phyloP scores from a whole-genome alignment of 2,888 invertebrate genomes.

The Torymus aiolomorphi region DNA sequence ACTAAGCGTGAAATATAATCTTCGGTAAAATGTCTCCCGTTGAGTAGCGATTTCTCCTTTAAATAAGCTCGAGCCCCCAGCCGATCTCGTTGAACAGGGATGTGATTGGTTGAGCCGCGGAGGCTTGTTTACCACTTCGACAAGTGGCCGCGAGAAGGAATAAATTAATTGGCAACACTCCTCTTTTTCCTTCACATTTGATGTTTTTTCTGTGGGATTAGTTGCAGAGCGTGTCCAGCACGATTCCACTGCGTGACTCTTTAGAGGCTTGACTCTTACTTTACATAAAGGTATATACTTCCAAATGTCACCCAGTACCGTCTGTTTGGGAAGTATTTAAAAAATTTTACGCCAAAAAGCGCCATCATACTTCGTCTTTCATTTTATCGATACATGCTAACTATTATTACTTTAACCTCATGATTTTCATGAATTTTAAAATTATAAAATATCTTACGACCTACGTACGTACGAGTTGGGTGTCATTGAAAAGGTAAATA shows the following conservation, averaged over 20 bases:
- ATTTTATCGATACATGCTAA: no score
- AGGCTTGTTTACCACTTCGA: slow-evolving; percentile 69
- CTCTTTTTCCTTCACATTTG: slow-evolving; percentile 22
- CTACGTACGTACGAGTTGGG: no score
- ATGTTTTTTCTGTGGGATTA: background rate
- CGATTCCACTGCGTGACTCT: background rate
- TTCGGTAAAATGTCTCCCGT: slow-evolving; percentile 15
- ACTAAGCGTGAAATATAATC: no score
- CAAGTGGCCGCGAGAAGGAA: slow-evolving; percentile 18
- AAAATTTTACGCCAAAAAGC: no score
- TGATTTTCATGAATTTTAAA: no score
- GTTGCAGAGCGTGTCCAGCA: background rate
- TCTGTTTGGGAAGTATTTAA: no score
- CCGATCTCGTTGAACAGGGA: background rate
- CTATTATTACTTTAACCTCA: no score
- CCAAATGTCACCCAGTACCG: no score
- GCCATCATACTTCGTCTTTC: no score
- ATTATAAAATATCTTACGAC: no score
- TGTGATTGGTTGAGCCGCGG: slow-evolving; percentile 68
- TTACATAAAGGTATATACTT: no score
- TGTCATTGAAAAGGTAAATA: no score
- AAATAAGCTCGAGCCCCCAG: slow-evolving; percentile 57
- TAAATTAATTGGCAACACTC: slow-evolving; percentile 34
- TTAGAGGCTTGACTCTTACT: background rate
- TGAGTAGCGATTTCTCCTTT: slow-evolving; percentile 48